These are phyloP conservation scores for Mamestra brassicae DNA, from an alignment of 2,888 invertebrate genomes.

Conservation along the genomic window DNA sequence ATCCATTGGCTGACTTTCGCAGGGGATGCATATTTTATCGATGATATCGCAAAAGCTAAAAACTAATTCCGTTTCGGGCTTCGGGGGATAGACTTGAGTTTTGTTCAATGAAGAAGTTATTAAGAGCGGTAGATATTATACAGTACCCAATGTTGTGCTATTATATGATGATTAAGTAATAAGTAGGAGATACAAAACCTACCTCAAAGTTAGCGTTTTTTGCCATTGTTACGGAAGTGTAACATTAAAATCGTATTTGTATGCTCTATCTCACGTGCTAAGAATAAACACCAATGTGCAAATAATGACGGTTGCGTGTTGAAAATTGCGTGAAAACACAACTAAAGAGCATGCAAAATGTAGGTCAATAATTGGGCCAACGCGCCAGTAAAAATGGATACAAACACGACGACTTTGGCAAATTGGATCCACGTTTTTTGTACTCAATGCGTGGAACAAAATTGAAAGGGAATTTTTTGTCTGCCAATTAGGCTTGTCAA, in stretches of 20 bases:
- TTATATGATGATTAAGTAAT: neutral
- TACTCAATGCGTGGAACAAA: slow-evolving; percentile 62
- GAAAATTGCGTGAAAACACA: slow-evolving; percentile 29
- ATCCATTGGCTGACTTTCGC: slow-evolving; percentile 28
- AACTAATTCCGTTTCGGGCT: slow-evolving; percentile 37
- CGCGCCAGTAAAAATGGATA: slow-evolving; percentile 64
- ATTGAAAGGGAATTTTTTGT: slow-evolving; percentile 65
- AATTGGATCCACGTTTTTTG: slow-evolving; percentile 66
- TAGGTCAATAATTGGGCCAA: slow-evolving; percentile 58
- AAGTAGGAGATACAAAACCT: neutral
- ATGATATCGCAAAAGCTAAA: slow-evolving; percentile 33
- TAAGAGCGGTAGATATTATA: neutral
- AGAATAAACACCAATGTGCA: slow-evolving; percentile 10
- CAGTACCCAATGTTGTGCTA: neutral
- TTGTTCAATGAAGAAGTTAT: neutral
- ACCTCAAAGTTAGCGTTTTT: neutral
- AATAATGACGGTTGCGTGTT: slow-evolving; percentile 29
- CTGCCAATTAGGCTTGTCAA: slow-evolving; percentile 66
- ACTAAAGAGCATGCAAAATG: slow-evolving; percentile 52
- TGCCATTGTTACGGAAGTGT: neutral
- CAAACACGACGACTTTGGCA: slow-evolving; percentile 66
- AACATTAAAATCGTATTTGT: slow-evolving; percentile 29
- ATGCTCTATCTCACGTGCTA: neutral
- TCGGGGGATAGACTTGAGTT: slow-evolving; percentile 10
- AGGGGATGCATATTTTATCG: slow-evolving; percentile 52